These are phyloP conservation scores for Elegia similella DNA, from an alignment of 2,888 invertebrate species.

Conservation along the genomic window DNA sequence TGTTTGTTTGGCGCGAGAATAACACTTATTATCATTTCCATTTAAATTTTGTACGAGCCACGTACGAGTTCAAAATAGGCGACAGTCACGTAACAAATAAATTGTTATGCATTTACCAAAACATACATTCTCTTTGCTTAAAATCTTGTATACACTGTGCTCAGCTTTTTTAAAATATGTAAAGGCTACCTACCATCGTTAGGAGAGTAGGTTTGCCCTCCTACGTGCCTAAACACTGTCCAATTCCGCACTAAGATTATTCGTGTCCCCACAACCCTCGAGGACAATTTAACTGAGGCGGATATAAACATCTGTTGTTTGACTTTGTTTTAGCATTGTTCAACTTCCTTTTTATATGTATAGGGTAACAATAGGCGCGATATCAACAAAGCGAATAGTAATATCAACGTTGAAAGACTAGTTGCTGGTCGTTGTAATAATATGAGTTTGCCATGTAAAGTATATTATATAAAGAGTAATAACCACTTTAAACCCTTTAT, in stretches of 20 bases:
- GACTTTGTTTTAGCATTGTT: slow-evolving; percentile 1
- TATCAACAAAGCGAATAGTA: slow-evolving; percentile 2
- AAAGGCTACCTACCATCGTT: background rate
- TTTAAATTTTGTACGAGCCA: too few species aligned
- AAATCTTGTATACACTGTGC: background rate
- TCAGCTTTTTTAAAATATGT: background rate
- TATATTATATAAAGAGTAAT: background rate
- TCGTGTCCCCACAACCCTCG: background rate
- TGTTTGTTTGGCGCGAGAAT: background rate
- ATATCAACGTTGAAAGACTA: slow-evolving; percentile 1
- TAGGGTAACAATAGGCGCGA: background rate
- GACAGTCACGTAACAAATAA: too few species aligned
- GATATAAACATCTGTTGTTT: slow-evolving; percentile 6
- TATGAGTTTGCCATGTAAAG: background rate
- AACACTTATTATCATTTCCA: background rate
- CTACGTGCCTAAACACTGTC: background rate
- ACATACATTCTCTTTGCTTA: background rate
- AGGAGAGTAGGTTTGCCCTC: background rate
- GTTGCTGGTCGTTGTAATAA: background rate
- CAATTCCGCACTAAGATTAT: background rate
- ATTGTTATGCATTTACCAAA: background rate
- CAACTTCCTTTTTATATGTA: slow-evolving; percentile 4
- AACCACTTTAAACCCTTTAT: too few species aligned
- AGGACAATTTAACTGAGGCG: background rate
- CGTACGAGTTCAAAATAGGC: too few species aligned